A percentile compares a stretch with the other conserved stretches of the same genome.
Evolutionary conservation across 2,113 vertebrate genomes (phyloP).

Genomic region (Hemiprocne comata): DNA sequence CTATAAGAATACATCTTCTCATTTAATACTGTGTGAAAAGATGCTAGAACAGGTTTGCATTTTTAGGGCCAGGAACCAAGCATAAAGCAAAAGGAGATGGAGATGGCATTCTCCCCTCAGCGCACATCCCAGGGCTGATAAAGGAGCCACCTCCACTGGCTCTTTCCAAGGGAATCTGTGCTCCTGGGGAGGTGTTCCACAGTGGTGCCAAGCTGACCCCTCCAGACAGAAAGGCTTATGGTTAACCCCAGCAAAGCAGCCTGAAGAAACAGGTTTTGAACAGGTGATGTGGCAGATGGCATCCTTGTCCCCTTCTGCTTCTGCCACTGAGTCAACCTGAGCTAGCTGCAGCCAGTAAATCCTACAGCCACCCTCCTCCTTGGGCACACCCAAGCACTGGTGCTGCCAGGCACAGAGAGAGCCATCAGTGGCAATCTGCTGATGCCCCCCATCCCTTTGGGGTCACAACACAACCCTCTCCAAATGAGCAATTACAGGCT

Average conservation of each 20-base stretch:
- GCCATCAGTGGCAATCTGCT: not conserved
- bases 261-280: not conserved
- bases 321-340: not conserved
- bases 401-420: not conserved
- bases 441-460: not conserved
- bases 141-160: not conserved
- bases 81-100: not conserved
- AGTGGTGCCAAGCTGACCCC: not conserved
- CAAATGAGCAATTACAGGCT: not conserved
- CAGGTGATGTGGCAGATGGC: not conserved
- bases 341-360: not conserved
- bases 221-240: not conserved
- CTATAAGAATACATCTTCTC: not conserved
- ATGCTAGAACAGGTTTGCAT: not conserved
- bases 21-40: not conserved
- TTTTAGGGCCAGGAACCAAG: not conserved
- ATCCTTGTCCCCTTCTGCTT: not conserved
- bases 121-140: rapidly evolving
- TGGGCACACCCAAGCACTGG: not conserved
- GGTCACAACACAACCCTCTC: not conserved
- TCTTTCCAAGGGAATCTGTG: not conserved
- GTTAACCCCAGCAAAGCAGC: not conserved
- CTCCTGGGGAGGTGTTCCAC: not conserved
- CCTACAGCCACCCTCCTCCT: not conserved
- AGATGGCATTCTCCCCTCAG: not conserved